Percentiles rank a stretch among this genome's conserved stretches.
Evolutionary conservation across 2,888 invertebrate genomes (phyloP).

Genomic region (Gastrophysa polygoni): DNA sequence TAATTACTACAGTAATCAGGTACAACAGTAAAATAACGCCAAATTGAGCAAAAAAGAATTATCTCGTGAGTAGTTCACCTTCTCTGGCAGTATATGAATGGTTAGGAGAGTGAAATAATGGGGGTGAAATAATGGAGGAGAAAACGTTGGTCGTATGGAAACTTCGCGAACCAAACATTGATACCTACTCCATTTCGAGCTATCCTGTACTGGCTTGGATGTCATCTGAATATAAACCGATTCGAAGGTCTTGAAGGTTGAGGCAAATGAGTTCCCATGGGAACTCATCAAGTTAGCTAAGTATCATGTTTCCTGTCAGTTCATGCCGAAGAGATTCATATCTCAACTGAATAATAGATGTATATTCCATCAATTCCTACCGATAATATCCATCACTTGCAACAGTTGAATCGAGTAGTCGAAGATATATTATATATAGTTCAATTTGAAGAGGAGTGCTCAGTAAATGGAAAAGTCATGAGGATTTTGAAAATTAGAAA

Average conservation of each 20-base stretch:
- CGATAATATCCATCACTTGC: no score
- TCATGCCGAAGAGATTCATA: neutral
- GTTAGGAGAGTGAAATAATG: neutral
- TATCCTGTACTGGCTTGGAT: no score
- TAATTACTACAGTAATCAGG: conserved; percentile 43
- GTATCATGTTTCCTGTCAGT: neutral
- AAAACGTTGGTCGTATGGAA: neutral
- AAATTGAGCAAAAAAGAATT: conserved; percentile 33
- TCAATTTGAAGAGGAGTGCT: no score
- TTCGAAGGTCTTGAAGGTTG: neutral
- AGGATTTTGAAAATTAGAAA: no score
- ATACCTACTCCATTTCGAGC: no score
- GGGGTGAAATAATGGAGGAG: neutral
- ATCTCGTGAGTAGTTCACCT: conserved; percentile 18
- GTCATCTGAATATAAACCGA: no score
- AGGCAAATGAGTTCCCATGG: neutral
- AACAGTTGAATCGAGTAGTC: no score
- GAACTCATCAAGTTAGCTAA: neutral
- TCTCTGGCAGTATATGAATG: conserved; percentile 6
- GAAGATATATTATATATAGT: no score
- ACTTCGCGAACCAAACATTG: neutral
- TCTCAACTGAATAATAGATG: no score
- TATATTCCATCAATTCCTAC: no score
- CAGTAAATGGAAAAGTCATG: no score
- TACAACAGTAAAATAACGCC: conserved; percentile 38